Conservation (phyloP, 1,140 invertebrate species). For the Megathymus violae region DNA sequence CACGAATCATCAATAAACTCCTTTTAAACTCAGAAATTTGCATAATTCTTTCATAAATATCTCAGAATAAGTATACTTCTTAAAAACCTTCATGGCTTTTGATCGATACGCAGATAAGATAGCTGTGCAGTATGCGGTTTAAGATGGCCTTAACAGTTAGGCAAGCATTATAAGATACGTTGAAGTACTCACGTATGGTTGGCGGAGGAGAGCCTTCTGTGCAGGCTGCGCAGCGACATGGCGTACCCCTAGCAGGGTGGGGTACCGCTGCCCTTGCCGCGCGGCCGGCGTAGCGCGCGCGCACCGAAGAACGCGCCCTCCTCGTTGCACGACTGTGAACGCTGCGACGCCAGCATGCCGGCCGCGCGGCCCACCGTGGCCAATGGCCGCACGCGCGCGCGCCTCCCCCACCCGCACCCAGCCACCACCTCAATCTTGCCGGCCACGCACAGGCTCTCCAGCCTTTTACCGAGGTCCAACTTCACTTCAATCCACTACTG, state of each 20-base stretch:
- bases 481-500: slow-evolving; percentile 2
- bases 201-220: slow-evolving; percentile 80
- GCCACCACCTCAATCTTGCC: slow-evolving; percentile 78
- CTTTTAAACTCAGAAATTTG: too few species aligned
- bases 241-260: slow-evolving; percentile 84
- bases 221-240: slow-evolving; percentile 84
- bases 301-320: slow-evolving; percentile 83
- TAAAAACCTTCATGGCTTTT: too few species aligned
- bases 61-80: too few species aligned
- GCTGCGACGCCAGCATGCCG: slow-evolving; percentile 77
- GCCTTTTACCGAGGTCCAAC: neutral
- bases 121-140: too few species aligned
- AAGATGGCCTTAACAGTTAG: too few species aligned
- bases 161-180: too few species aligned
- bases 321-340: slow-evolving; percentile 82
- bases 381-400: slow-evolving; percentile 73
- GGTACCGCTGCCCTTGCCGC: slow-evolving; percentile 76
- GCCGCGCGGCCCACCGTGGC: slow-evolving; percentile 66
- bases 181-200: slow-evolving; percentile 71
- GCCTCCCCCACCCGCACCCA: slow-evolving; percentile 74
- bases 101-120: too few species aligned
- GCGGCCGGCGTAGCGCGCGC: slow-evolving; percentile 77
- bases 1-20: too few species aligned
- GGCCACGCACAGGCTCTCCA: slow-evolving; percentile 42
- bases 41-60: too few species aligned